A percentile compares a stretch with the other conserved stretches of the same genome.
Evolutionary conservation across 1,140 invertebrate species (phyloP).

Genomic region (Heliconius hewitsoni): DNA sequence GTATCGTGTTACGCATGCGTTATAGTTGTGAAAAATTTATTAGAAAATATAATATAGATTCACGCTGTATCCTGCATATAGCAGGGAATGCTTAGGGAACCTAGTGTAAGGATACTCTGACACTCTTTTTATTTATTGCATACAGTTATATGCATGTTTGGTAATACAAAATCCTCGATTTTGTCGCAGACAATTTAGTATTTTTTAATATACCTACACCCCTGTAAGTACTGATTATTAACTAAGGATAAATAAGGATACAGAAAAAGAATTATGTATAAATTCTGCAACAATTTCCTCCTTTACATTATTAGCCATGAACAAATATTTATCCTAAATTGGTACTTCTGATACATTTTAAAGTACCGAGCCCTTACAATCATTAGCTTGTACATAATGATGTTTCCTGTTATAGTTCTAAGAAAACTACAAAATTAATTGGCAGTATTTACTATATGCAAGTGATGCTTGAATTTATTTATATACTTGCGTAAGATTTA

Average conservation of each 20-base stretch:
- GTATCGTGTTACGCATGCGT: constrained; percentile 14
- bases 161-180: no score
- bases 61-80: not conserved
- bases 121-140: no score
- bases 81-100: not conserved
- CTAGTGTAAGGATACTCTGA: not conserved
- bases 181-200: no score
- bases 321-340: not conserved
- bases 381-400: not conserved
- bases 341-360: not conserved
- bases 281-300: no score
- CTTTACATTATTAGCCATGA: no score
- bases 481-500: not conserved
- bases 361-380: not conserved
- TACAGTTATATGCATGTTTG: no score
- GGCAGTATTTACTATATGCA: not conserved
- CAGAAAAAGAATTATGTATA: no score
- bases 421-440: not conserved
- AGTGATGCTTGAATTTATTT: not conserved
- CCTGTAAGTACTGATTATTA: no score
- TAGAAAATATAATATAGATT: not conserved
- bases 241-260: no score
- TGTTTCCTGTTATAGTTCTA: not conserved
- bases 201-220: no score
- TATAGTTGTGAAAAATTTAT: not conserved